Evolutionary conservation across 2,113 vertebrate species (phyloP), one percentile per base, ranked within the genome.

Genomic region (Protobothrops flavoviridis): DNA sequence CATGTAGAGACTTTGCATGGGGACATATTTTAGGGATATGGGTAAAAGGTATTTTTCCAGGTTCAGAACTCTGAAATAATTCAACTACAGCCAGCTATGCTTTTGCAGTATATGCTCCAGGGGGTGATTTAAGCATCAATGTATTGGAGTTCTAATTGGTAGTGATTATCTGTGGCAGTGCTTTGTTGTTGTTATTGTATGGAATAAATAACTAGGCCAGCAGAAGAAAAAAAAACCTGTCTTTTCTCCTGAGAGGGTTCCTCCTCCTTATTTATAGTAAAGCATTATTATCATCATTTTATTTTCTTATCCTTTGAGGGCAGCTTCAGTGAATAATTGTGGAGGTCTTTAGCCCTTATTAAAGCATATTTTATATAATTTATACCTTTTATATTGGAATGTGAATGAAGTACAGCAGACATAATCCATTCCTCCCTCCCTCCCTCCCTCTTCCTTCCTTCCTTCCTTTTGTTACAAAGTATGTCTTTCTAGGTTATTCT

Each of bases 291-390:
- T 74, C n/a, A 55, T 95, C 74, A 55, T 94, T 97, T 97, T 97
- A 97, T 97, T 96, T 94, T 94, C 89, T 61, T 96, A 93, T 97
- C 97, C 97, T 96, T 96, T 96, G 96, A 97, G 96, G 96, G 94
- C 95, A 96, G 95, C 93, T 97, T 98, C 92, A 96, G 20, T 94
- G 96, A 96, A 93, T 96, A 97, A 97, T 95, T 95, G 90, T 96
- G 93, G 93, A 96, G 92, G 87, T 92, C 86, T 93, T 97, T 97
- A 97, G 93, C 93, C 95, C 55, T 96, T 96, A 96, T 96, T 96
- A 94, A 81, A 43, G 17, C 33, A 43, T 81, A 81, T 6, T 81
- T 81, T 1, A 85, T 96, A 95, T 93, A 97, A 97, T 97, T 96
- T 97, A 97, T 97, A 94, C 96, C 88, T 94, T 95, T 96, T 96